Evolutionary conservation across 2,797 vertebrate species (phyloP).

Genomic region (Pipistrellus kuhlii): DNA sequence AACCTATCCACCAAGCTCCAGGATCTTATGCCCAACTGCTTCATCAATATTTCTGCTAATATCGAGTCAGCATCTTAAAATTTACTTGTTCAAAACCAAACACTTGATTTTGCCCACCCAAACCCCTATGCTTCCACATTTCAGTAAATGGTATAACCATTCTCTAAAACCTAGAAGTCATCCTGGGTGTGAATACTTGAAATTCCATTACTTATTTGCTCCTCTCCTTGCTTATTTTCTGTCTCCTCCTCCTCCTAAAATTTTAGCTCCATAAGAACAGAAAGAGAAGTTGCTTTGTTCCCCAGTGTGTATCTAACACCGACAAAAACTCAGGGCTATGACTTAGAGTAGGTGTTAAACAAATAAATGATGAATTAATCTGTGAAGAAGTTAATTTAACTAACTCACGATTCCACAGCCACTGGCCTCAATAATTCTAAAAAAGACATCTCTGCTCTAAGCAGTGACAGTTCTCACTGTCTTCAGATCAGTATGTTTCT

Average conservation of each 20-base stretch:
- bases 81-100: slow-evolving; percentile 6
- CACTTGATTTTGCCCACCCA: not conserved
- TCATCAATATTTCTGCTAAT: not conserved
- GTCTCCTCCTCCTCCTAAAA: not conserved
- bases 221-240: not conserved
- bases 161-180: not conserved
- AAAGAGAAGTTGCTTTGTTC: not conserved
- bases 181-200: not conserved
- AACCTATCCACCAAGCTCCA: not conserved
- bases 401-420: not conserved
- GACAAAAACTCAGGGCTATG: not conserved
- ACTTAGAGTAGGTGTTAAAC: not conserved
- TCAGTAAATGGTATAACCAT: not conserved
- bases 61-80: not conserved
- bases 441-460: not conserved
- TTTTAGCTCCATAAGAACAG: not conserved
- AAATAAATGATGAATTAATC: not conserved
- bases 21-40: not conserved
- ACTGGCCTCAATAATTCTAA: not conserved
- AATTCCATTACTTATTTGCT: slow-evolving; percentile 22
- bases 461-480: not conserved
- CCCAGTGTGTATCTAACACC: not conserved
- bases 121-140: not conserved
- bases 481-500: not conserved
- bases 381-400: slow-evolving; percentile 7